phyloP scores from a whole-genome alignment of 1,140 invertebrate genomes.

The Gryllus bimaculatus region DNA sequence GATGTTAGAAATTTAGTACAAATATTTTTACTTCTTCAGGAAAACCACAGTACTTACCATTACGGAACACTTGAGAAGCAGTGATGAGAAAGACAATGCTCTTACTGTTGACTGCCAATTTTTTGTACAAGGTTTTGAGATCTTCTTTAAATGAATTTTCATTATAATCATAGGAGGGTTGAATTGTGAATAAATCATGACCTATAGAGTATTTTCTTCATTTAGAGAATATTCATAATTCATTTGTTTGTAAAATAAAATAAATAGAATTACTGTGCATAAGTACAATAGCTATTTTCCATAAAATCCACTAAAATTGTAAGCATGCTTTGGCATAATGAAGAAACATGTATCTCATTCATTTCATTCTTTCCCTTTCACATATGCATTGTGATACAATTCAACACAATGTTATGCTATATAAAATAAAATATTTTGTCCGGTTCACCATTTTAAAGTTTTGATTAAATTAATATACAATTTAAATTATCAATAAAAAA shows the following conservation, averaged over 20 bases:
- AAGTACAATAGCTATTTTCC: too few species aligned
- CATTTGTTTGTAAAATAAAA: not conserved
- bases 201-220: constrained; percentile 28
- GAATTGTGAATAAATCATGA: constrained; percentile 76
- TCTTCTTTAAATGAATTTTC: constrained; percentile 75
- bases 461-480: too few species aligned
- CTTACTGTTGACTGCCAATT: constrained; percentile 65
- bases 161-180: constrained; percentile 67
- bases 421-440: too few species aligned
- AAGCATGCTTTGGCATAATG: too few species aligned
- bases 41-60: not conserved
- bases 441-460: too few species aligned
- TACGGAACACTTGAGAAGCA: constrained; percentile 48
- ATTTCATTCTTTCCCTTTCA: too few species aligned
- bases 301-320: too few species aligned
- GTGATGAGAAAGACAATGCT: constrained; percentile 75
- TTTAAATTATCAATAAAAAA: too few species aligned
- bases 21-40: not conserved
- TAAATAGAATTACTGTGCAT: too few species aligned
- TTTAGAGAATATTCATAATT: not conserved
- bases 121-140: constrained; percentile 66
- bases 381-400: too few species aligned
- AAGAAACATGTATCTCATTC: too few species aligned
- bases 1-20: not conserved
- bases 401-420: too few species aligned